Evolutionary conservation across 1,140 invertebrate genomes (phyloP), one percentile per base, ranked within the genome.

Genomic region (Zaprionus lachaisei): DNA sequence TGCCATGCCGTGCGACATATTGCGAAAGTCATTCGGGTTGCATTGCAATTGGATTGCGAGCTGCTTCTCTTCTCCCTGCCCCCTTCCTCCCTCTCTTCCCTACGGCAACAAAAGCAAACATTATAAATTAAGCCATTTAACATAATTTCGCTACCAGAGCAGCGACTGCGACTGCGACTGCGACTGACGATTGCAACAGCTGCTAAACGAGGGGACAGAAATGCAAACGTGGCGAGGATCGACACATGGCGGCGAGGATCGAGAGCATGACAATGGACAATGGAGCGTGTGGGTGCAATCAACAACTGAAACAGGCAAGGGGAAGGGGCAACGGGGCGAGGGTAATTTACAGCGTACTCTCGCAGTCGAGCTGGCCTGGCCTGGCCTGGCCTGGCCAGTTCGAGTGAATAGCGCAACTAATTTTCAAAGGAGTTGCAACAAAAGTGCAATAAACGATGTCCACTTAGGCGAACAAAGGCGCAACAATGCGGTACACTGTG

Each of bases 71-170:
- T 6, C 26, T 63, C 70, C 65, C 68, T 44, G 1, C 7, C 65
- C 47, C 34, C 31, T 12, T 64, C 14, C 49, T 14, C 9, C 28
- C 44, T 38, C 57, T 11, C 5, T 5, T 15, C n/a, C 11, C 63
- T 17, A 22, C n/a, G 51, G 31, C 44, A 49, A 38, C 69, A 71
- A 83, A 38, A 87, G 77, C 82, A 89, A 84, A 77, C 75, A 85
- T 90, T 77, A 90, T 89, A 89, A 89, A 89, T 89, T 90, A 89
- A 89, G 85, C 75, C 81, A 89, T 89, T 89, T 89, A 89, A 84
- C 79, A 81, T 90, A 84, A 89, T 90, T 89, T 90, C 79, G 85
- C 85, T 89, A 90, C 83, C 82, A 85, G 66, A 26, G 28, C 38
- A 31, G 37, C 22, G 12, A 60, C 41, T 20, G 28, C 15, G 34